Evolutionary conservation across 2,113 vertebrate species (phyloP).

Genomic region (Syngnathoides biaculeatus): DNA sequence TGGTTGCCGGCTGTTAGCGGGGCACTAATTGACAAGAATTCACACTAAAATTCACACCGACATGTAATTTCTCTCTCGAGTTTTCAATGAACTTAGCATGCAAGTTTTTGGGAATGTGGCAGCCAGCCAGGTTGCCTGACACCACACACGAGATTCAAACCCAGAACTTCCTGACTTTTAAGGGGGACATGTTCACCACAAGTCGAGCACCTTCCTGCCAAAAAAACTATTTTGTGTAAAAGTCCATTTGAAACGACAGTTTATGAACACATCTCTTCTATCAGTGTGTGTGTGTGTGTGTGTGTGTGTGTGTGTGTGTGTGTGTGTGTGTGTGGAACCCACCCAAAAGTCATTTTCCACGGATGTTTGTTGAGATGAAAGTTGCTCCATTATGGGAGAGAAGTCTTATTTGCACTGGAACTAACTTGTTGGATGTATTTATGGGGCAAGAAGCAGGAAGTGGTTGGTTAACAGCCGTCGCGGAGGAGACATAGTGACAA

Average conservation of each 20-base stretch:
- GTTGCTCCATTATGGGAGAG: conserved; percentile 18
- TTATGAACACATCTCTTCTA: background rate
- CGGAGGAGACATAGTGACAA: conserved; percentile 18
- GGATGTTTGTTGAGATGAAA: conserved; percentile 27
- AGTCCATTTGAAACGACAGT: background rate
- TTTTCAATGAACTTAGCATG: background rate
- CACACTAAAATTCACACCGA: background rate
- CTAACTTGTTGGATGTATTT: conserved; percentile 1
- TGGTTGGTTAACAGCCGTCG: conserved; percentile 23
- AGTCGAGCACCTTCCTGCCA: background rate
- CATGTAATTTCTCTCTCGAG: background rate
- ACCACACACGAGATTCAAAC: background rate
- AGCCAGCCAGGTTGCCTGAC: too few species aligned
- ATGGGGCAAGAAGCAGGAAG: conserved; percentile 35
- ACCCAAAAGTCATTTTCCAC: conserved; percentile 6
- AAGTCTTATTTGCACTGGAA: background rate
- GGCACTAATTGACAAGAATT: too few species aligned
- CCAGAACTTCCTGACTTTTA: background rate
- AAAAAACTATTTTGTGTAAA: background rate
- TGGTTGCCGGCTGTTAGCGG: too few species aligned
- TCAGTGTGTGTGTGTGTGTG: background rate
- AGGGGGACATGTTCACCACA: background rate
- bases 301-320: too few species aligned
- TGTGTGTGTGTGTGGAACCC: background rate
- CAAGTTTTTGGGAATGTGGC: background rate